Evolutionary conservation across 2,113 vertebrate species (phyloP).

Genomic region (Fregata magnificens): DNA sequence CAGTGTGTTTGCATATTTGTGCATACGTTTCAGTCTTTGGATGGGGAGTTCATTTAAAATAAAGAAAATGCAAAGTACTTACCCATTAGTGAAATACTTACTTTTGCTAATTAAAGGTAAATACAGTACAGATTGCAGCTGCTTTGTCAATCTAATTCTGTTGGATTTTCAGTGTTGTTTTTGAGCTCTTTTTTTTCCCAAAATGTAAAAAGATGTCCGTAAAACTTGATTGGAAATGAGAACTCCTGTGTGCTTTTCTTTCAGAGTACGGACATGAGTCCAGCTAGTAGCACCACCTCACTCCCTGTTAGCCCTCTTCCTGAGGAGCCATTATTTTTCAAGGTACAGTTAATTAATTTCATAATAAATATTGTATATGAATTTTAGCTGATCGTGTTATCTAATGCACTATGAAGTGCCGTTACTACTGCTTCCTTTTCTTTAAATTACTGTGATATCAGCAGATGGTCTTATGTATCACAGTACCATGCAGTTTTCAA

Average conservation of each 20-base stretch:
- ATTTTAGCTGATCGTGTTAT: neutral
- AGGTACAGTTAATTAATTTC: conserved; percentile 80
- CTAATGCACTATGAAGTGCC: neutral
- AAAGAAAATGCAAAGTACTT: neutral
- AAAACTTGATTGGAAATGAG: neutral
- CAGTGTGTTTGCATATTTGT: neutral
- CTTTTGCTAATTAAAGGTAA: neutral
- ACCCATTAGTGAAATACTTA: neutral
- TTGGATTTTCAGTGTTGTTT: neutral
- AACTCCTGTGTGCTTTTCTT: conserved; percentile 42
- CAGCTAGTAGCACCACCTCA: conserved; percentile 90
- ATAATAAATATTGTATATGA: neutral
- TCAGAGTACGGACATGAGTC: conserved; percentile 92
- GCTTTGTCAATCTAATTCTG: neutral
- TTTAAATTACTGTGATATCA: neutral
- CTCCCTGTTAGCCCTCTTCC: conserved; percentile 93
- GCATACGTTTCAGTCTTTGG: neutral
- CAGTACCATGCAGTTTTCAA: neutral
- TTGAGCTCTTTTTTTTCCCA: neutral
- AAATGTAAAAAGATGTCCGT: neutral
- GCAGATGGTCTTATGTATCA: neutral
- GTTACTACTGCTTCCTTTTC: neutral
- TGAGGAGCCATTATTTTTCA: conserved; percentile 87
- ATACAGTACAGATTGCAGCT: neutral
- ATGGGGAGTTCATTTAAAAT: neutral